Evolutionary conservation across 2,888 invertebrate species (phyloP), one percentile per base, ranked within the genome.

Genomic region (Sisyra terminalis): DNA sequence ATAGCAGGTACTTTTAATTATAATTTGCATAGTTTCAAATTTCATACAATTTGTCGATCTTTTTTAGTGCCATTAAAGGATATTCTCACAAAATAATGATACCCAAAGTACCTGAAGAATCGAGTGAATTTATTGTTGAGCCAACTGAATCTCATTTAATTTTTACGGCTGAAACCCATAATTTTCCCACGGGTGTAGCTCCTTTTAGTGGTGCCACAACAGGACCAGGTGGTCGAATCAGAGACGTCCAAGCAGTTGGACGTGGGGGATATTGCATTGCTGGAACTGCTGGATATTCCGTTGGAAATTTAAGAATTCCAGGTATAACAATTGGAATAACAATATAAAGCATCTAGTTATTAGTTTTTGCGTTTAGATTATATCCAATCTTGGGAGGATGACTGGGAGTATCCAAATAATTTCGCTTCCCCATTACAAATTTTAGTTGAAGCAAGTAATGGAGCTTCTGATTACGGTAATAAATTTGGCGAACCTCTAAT

Each of bases 121-220:
- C 87, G 2, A 70, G 79, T 42, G 58, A 70, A 43, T 67, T 80
- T 42, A 49, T 53, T 37, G 52, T 67, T 36, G 63, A 70, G 36
- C 56, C 64, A 9, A 66, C 73, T 0, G 70, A 77, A 11, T 81
- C 86, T 1, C 90, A 97, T 61, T 76, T 97, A 31, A 90, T 94
- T 54, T 96, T 97, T 57, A 97, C 97, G 0, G 97, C 97, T 0
- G 97, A 98, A 66, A 98, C 97, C 0, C 97, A 98, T 63, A 97
- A 97, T 60, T 97, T 97, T 71, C 93, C 93, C 1, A 94, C 93
- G 1, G 92, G 93, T 0, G 93, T 97, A 8, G 92, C 94, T 1
- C 96, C 96, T 0, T 97, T 97, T 51, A 92, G 93, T 63, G 97
- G 97, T 0, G 96, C 97, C 0, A 92, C 96, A 0, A 97, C 97